These are phyloP conservation scores for Caretta caretta DNA, from an alignment of 2,113 vertebrate species.

Conservation along the genomic window DNA sequence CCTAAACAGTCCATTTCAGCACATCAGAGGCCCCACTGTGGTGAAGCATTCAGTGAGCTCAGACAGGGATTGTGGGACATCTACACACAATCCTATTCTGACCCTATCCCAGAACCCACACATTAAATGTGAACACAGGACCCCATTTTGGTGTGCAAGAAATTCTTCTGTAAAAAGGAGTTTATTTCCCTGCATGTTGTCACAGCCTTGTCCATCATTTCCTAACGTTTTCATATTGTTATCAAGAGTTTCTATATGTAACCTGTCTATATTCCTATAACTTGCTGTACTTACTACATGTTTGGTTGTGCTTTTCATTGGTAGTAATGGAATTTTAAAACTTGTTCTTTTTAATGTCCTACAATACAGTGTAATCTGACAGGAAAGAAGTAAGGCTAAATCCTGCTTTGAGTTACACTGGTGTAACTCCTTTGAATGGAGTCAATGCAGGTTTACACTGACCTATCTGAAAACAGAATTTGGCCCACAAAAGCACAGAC, in stretches of 20 bases:
- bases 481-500: not conserved
- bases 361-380: not conserved
- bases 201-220: not conserved
- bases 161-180: not conserved
- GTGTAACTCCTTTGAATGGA: not conserved
- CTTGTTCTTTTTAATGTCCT: not conserved
- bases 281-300: rapidly evolving
- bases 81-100: not conserved
- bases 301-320: not conserved
- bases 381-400: not conserved
- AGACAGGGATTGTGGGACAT: not conserved
- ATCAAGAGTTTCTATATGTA: not conserved
- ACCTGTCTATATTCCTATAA: not conserved
- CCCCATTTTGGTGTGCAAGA: not conserved
- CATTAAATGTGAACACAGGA: not conserved
- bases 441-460: not conserved
- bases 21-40: not conserved
- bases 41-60: not conserved
- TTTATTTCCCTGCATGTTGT: not conserved
- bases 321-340: not conserved
- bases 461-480: not conserved
- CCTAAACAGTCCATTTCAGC: not conserved
- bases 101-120: not conserved
- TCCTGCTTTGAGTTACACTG: rapidly evolving
- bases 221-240: not conserved